Conservation (phyloP, 2,888 invertebrate genomes). For the Euzophera pinguis region DNA sequence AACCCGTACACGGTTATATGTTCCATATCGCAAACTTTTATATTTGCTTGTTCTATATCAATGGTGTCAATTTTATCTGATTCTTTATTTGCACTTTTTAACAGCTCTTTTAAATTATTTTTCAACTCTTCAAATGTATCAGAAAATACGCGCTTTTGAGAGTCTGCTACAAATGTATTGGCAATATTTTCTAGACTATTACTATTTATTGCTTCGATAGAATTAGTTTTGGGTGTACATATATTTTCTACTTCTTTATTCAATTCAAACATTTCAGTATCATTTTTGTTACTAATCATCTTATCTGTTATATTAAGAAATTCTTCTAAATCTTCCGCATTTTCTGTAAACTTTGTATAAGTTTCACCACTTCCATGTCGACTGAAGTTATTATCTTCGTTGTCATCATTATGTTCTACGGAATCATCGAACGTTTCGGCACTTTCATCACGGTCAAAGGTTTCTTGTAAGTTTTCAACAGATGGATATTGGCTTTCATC, state of each 20-base stretch:
- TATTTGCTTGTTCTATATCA: conserved; percentile 27
- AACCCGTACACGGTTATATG: conserved; percentile 64
- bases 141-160: conserved; percentile 44
- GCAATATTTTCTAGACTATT: conserved; percentile 1
- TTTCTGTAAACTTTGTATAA: conserved; percentile 69
- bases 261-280: conserved; percentile 29
- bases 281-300: conserved; percentile 44
- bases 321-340: conserved; percentile 64
- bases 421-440: conserved; percentile 47
- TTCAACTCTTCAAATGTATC: conserved; percentile 59
- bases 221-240: conserved; percentile 64
- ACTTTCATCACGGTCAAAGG: conserved; percentile 50
- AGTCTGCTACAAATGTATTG: not conserved
- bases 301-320: conserved; percentile 66
- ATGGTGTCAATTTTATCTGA: conserved; percentile 23
- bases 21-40: conserved; percentile 58
- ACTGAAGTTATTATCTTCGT: conserved; percentile 39
- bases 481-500: conserved; percentile 38
- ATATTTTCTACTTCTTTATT: conserved; percentile 44
- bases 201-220: conserved; percentile 45
- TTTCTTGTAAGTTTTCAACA: conserved; percentile 49
- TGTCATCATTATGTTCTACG: conserved; percentile 41
- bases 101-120: conserved; percentile 52
- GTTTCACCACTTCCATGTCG: conserved; percentile 69
- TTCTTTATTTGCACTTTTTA: conserved; percentile 35